Evolutionary conservation across 2,888 invertebrate genomes (phyloP), one percentile per base, ranked within the genome.

Genomic region (Petrolisthes manimaculis): DNA sequence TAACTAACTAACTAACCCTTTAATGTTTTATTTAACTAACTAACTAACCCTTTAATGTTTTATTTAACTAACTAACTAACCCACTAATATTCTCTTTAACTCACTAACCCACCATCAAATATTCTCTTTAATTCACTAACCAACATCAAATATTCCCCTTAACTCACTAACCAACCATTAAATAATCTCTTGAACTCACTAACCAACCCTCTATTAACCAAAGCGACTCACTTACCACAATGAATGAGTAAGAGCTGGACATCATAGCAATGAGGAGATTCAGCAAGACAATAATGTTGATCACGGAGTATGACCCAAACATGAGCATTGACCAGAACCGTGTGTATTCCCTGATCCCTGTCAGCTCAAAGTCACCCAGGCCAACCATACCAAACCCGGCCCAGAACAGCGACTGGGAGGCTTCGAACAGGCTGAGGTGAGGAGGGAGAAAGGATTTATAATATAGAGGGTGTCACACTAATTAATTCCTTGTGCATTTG

Each of bases 201-300:
- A 67, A 67, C 12, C 12, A 67, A 67, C 14, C 67, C 18, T 67
- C 67, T 18, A 67, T 67, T 18, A 1, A 67, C 18, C 18, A 67
- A 67, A 18, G 77, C 1, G 21, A 80, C 24, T 80, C 18, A 90
- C 89, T 88, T 18, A 90, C 89, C n/a, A 90, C 90, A 74, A 90
- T 90, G 88, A 90, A 90, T 71, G 90, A 83, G 92, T 97, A 98
- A 1, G 98, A 98, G 94, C 98, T 98, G 92, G 97, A 97, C 97
- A 98, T 98, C 98, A 98, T 98, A 92, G 98, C 98, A 92, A 98
- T 98, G 91, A 98, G 96, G 89, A 98, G 95, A 93, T 98, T 98
- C 92, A 98, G 94, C 75, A 98, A 94, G 21, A 98, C 98, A 92
- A 98, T 97, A 91, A 98, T 96, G 93, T 89, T 97, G 94, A 98